These are phyloP conservation scores for Arrhopalites spinosus DNA, from an alignment of 2,888 invertebrate species.

Conservation along the genomic window DNA sequence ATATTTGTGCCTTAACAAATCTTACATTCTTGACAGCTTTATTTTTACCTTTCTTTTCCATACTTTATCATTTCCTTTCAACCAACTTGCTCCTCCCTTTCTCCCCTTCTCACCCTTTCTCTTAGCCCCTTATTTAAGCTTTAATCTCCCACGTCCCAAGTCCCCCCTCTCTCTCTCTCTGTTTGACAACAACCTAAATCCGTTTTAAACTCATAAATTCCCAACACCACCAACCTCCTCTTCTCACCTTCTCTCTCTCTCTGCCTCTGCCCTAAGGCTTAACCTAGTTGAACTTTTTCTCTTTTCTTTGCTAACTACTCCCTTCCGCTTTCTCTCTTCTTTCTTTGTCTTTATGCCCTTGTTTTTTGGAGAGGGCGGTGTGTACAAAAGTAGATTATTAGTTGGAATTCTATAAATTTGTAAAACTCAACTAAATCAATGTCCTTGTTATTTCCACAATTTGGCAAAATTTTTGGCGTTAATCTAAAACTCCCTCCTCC, in stretches of 20 bases:
- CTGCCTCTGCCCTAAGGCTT: background rate
- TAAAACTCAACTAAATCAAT: too few species aligned
- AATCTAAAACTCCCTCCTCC: too few species aligned
- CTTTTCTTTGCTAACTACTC: background rate
- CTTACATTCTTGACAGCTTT: slow-evolving; percentile 37
- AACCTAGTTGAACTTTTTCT: background rate
- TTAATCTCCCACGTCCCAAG: slow-evolving; percentile 26
- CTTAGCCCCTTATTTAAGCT: slow-evolving; percentile 20
- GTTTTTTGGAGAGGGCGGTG: too few species aligned
- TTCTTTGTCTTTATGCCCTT: too few species aligned
- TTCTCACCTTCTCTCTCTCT: slow-evolving; percentile 2
- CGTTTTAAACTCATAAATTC: slow-evolving; percentile 23
- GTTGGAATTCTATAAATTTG: too few species aligned
- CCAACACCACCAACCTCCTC: background rate
- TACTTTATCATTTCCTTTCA: slow-evolving; percentile 38
- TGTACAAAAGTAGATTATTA: too few species aligned
- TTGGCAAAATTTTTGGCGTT: too few species aligned
- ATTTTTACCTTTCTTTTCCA: slow-evolving; percentile 38
- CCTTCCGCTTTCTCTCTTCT: background rate
- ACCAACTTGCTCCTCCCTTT: slow-evolving; percentile 10
- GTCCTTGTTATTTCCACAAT: too few species aligned
- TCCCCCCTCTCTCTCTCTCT: background rate
- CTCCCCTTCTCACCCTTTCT: background rate
- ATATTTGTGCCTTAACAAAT: slow-evolving; percentile 39
- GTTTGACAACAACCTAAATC: slow-evolving; percentile 22